phyloP scores from a whole-genome alignment of 2,113 vertebrate species.

The Oceanites oceanicus region DNA sequence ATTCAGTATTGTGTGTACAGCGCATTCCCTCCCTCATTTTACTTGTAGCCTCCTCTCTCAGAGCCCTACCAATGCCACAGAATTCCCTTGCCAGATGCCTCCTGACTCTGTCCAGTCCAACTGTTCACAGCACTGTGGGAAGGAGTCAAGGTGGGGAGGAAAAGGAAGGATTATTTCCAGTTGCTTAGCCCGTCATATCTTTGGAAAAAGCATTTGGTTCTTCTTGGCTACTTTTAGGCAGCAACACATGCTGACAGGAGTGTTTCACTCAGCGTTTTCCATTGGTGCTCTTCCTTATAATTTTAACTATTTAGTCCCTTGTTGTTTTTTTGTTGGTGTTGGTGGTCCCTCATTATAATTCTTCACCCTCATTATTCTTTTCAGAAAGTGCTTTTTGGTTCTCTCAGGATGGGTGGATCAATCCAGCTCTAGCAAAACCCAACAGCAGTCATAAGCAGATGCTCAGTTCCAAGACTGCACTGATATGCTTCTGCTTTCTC shows the following conservation, averaged over 20 bases:
- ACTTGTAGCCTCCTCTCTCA: not conserved
- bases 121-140: not conserved
- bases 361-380: not conserved
- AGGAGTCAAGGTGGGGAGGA: accelerated
- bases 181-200: not conserved
- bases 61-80: not conserved
- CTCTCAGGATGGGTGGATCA: not conserved
- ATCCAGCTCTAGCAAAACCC: not conserved
- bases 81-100: not conserved
- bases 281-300: not conserved
- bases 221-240: not conserved
- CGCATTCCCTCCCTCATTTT: not conserved
- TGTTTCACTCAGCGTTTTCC: not conserved
- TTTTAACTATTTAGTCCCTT: not conserved
- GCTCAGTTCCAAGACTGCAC: not conserved
- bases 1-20: not conserved
- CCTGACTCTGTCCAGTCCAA: not conserved
- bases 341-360: not conserved
- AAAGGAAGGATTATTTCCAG: not conserved
- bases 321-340: not conserved
- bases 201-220: not conserved
- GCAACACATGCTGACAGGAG: not conserved
- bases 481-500: not conserved
- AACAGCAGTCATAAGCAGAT: not conserved
- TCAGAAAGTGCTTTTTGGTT: not conserved